Evolutionary conservation across 53 echinoderm and acorn worm genomes (phyloP).

Genomic region (Pentamera pediparva): DNA sequence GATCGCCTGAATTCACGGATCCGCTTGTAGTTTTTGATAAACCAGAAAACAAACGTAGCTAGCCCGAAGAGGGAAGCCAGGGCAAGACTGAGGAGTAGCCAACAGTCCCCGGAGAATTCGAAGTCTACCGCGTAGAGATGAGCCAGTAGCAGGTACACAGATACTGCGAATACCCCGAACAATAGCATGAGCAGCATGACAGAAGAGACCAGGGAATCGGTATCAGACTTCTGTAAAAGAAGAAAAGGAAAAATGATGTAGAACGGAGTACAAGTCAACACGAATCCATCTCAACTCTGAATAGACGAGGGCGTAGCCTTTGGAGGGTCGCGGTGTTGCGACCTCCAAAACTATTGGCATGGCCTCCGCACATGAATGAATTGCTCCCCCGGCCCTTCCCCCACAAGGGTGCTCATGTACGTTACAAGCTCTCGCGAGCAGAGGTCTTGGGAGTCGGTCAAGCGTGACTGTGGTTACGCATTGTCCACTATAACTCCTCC

Average conservation of each 20-base stretch:
- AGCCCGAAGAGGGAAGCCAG: conserved; percentile 7
- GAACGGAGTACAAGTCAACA: too few relatives aligned
- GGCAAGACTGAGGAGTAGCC: conserved; percentile 7
- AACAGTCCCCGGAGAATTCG: conserved; percentile 13
- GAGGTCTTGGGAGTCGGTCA: too few relatives aligned
- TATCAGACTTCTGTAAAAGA: conserved; percentile 60
- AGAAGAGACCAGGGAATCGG: conserved; percentile 69
- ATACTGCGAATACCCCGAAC: conserved; percentile 55
- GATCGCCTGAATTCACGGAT: neutral
- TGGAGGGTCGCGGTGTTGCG: too few relatives aligned
- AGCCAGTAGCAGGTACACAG: conserved; percentile 62
- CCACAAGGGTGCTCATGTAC: too few relatives aligned
- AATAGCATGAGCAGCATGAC: conserved; percentile 60
- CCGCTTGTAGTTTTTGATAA: neutral
- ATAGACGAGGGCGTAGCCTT: too few relatives aligned
- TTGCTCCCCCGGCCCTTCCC: too few relatives aligned
- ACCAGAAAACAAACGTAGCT: conserved; percentile 6
- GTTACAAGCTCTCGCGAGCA: too few relatives aligned
- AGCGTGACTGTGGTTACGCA: too few relatives aligned
- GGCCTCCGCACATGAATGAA: too few relatives aligned
- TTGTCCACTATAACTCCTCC: too few relatives aligned
- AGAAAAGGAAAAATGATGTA: neutral
- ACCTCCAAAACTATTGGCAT: too few relatives aligned
- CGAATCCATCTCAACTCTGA: too few relatives aligned
- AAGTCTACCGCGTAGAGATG: conserved; percentile 41